A percentile compares a stretch with the other conserved stretches of the same genome.
These are phyloP conservation scores for Triplophysa yarkandensis DNA, from an alignment of 2,797 vertebrate genomes.

Conservation along the genomic window DNA sequence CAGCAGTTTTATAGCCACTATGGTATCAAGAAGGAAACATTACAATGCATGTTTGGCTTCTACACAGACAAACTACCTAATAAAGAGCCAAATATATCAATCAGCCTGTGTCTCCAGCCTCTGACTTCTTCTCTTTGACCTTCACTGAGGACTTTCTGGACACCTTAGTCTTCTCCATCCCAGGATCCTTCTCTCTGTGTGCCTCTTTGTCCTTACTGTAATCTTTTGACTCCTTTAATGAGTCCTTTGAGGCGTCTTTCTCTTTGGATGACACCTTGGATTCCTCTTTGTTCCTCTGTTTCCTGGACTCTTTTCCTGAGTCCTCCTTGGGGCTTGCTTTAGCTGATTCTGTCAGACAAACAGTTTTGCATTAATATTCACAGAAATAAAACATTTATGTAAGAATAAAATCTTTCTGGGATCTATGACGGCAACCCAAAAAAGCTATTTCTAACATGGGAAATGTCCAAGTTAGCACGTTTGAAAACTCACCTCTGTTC, in stretches of 20 bases:
- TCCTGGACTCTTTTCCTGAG: neutral
- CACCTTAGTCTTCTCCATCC: constrained; percentile 61
- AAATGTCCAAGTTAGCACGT: too few relatives aligned
- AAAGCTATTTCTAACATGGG: too few relatives aligned
- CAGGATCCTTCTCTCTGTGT: constrained; percentile 33
- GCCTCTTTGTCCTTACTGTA: constrained; percentile 36
- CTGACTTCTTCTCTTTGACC: constrained; percentile 73
- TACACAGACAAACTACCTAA: neutral
- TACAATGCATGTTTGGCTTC: neutral
- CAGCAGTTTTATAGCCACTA: neutral
- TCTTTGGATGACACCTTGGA: constrained; percentile 60
- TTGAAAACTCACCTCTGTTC: too few relatives aligned
- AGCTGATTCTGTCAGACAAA: constrained; percentile 19
- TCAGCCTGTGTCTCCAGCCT: constrained; percentile 60
- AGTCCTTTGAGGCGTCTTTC: constrained; percentile 61
- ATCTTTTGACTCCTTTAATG: constrained; percentile 65
- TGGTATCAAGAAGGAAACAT: neutral
- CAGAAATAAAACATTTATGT: neutral
- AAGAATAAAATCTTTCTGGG: too few relatives aligned
- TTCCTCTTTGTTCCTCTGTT: constrained; percentile 59
- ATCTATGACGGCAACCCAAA: too few relatives aligned
- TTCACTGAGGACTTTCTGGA: constrained; percentile 62
- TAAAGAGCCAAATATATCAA: neutral
- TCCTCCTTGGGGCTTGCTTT: constrained; percentile 51
- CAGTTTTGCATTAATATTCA: neutral